Evolutionary conservation across 2,888 invertebrate genomes (phyloP).

Genomic region (Axea sp.): DNA sequence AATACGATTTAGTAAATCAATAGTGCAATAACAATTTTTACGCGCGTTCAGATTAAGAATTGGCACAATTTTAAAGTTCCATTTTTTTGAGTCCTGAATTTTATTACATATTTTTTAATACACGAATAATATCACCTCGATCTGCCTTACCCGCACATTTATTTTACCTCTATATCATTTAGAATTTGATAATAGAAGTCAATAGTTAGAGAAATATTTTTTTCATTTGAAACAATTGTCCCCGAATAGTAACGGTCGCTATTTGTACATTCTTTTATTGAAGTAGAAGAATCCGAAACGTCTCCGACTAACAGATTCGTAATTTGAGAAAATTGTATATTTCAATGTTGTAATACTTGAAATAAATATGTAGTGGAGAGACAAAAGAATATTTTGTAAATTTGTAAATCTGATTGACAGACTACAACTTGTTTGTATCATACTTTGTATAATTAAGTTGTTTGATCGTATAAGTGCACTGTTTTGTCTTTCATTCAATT

Average conservation of each 20-base stretch:
- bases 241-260: conserved; percentile 12
- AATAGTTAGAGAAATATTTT: conserved; percentile 20
- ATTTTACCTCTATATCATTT: conserved; percentile 44
- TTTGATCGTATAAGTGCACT: conserved; percentile 9
- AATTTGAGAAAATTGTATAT: conserved; percentile 26
- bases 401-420: conserved; percentile 51
- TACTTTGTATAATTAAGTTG: conserved; percentile 37
- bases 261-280: conserved; percentile 45
- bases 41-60: too few species aligned
- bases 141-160: conserved; percentile 55
- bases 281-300: conserved; percentile 16
- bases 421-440: conserved; percentile 35
- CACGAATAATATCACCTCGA: conserved; percentile 52
- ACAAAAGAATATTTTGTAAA: conserved; percentile 54
- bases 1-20: too few species aligned
- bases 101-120: conserved; percentile 28
- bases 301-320: conserved; percentile 19
- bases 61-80: too few species aligned
- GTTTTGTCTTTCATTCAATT: conserved; percentile 34
- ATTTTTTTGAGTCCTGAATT: too few species aligned
- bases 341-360: conserved; percentile 41
- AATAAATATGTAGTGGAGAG: conserved; percentile 32
- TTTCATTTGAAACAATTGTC: conserved; percentile 1
- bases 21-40: too few species aligned
- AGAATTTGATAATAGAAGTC: conserved; percentile 21